These are phyloP conservation scores for Octodon degus DNA, from an alignment of 2,113 vertebrate species.

Conservation along the genomic window DNA sequence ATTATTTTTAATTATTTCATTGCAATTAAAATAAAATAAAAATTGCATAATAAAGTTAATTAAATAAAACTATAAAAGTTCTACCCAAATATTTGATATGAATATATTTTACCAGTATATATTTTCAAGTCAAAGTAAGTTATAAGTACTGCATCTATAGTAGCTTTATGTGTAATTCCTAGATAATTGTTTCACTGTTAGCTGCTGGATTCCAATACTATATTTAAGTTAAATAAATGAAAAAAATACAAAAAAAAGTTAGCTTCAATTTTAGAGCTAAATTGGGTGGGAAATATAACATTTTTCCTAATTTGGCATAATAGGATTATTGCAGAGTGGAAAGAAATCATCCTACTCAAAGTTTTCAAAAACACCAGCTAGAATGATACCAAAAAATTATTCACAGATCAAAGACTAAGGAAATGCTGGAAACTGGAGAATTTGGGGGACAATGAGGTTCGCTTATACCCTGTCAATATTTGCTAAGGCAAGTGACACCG, in stretches of 20 bases:
- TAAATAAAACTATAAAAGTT: conserved; percentile 47
- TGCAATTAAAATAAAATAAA: conserved; percentile 55
- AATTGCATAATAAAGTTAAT: no score
- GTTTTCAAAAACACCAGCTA: background rate
- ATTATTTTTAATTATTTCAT: conserved; percentile 41
- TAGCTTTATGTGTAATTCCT: conserved; percentile 3
- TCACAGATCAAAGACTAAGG: background rate
- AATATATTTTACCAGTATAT: conserved; percentile 47
- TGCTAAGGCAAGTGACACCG: background rate
- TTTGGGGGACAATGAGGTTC: background rate
- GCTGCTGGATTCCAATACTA: conserved; percentile 31
- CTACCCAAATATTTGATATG: conserved; percentile 21
- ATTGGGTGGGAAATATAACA: background rate
- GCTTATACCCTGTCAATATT: background rate
- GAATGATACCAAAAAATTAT: background rate
- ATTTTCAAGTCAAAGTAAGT: conserved; percentile 63
- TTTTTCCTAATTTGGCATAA: background rate
- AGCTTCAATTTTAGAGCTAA: background rate
- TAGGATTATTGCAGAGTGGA: background rate
- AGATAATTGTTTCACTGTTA: conserved; percentile 50
- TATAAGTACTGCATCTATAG: background rate
- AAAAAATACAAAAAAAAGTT: background rate
- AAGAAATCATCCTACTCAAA: background rate
- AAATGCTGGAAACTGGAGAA: background rate
- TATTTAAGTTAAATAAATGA: background rate